phyloP scores from a whole-genome alignment of 2,888 invertebrate genomes.

The Synanthedon formicaeformis region DNA sequence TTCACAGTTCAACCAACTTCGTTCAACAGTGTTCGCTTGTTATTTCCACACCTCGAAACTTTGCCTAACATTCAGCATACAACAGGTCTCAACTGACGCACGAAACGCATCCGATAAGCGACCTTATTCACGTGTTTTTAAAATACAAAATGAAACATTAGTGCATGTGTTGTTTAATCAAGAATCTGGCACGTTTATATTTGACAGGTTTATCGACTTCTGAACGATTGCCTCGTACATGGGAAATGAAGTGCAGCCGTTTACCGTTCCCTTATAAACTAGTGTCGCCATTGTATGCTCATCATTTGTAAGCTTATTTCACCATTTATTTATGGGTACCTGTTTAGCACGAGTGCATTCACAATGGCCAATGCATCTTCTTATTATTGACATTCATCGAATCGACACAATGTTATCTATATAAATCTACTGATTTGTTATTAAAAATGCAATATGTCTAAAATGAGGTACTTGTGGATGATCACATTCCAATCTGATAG shows the following conservation, averaged over 20 bases:
- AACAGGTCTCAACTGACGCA: conserved; percentile 8
- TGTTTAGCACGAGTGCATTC: too few species aligned
- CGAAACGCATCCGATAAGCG: not conserved
- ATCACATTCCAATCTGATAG: too few species aligned
- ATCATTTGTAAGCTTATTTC: not conserved
- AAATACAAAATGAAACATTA: conserved; percentile 7
- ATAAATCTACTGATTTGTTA: too few species aligned
- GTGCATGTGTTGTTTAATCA: conserved; percentile 16
- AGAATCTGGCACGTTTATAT: conserved; percentile 19
- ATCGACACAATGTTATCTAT: too few species aligned
- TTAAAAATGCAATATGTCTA: too few species aligned
- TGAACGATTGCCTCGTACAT: conserved; percentile 2
- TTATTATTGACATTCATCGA: too few species aligned
- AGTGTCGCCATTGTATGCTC: not conserved
- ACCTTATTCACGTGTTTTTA: not conserved
- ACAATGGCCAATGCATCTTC: too few species aligned
- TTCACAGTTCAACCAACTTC: conserved; percentile 27
- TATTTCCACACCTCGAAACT: conserved; percentile 36
- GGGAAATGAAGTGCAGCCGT: conserved; percentile 11
- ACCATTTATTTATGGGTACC: too few species aligned
- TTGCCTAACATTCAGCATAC: conserved; percentile 6
- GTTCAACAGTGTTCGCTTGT: conserved; percentile 33
- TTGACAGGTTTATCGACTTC: conserved; percentile 35
- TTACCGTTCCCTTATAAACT: not conserved
- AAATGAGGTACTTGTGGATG: too few species aligned